Conservation (phyloP, 2,888 invertebrate genomes). For the Halocaridina rubra region DNA sequence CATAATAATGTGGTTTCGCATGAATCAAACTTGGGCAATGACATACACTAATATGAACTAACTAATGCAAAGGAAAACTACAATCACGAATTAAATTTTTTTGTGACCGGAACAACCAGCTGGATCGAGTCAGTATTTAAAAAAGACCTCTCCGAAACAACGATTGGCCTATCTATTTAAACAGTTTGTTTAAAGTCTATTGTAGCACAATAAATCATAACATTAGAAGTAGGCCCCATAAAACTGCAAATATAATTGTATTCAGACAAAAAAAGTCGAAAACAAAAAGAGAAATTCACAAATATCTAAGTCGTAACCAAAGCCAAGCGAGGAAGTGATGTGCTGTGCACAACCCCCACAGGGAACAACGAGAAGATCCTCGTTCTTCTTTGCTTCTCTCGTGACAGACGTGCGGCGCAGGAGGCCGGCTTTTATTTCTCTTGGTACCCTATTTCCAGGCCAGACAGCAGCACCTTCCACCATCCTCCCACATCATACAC, state of each 20-base stretch:
- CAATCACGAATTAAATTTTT: constrained; percentile 46
- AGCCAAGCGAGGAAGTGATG: constrained; percentile 32
- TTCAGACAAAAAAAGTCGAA: no score
- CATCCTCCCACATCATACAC: constrained; percentile 14
- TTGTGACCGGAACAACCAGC: constrained; percentile 46
- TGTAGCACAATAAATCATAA: constrained; percentile 39
- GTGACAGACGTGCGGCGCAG: background rate
- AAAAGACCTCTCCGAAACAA: constrained; percentile 53
- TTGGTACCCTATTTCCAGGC: constrained; percentile 23
- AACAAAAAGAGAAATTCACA: no score
- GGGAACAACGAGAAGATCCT: constrained; percentile 20
- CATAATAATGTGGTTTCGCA: constrained; percentile 50
- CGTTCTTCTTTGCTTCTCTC: constrained; percentile 8
- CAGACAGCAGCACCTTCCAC: constrained; percentile 35
- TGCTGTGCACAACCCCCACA: constrained; percentile 26
- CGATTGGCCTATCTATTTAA: constrained; percentile 42
- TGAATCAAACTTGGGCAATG: constrained; percentile 55
- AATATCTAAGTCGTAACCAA: constrained; percentile 31
- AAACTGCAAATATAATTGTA: constrained; percentile 19
- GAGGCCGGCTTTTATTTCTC: background rate
- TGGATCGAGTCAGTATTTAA: constrained; percentile 38
- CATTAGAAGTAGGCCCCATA: constrained; percentile 48
- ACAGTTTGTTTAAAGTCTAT: no score
- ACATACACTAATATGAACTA: constrained; percentile 50
- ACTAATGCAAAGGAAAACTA: constrained; percentile 54